Percentiles rank a stretch among this genome's conserved stretches.
Conservation (phyloP, 2,113 vertebrate species). For the Leiothrix lutea region DNA sequence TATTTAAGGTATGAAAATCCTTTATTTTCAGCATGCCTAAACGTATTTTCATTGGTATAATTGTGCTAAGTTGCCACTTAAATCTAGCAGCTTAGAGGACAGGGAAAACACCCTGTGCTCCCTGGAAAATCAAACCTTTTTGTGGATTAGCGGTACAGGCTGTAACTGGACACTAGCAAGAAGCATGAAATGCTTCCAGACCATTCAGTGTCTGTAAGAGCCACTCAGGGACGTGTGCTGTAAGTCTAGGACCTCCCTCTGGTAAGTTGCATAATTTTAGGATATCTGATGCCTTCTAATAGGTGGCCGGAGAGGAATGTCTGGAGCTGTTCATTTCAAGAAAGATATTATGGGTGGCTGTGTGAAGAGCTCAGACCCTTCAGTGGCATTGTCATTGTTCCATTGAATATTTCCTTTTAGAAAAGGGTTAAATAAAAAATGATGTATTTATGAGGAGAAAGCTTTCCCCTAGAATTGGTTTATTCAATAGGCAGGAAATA, state of each 20-base stretch:
- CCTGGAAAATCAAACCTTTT: neutral
- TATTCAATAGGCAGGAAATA: neutral
- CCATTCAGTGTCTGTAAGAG: neutral
- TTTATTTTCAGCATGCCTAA: neutral
- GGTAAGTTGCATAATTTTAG: neutral
- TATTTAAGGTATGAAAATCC: neutral
- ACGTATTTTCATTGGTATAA: neutral
- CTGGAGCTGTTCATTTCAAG: neutral
- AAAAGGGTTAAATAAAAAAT: neutral
- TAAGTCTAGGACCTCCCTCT: neutral
- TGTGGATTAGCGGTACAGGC: accelerated
- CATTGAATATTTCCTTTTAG: neutral
- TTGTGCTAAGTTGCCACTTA: neutral
- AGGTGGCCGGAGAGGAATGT: neutral
- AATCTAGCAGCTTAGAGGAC: neutral
- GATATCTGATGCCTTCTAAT: neutral
- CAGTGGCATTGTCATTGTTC: neutral
- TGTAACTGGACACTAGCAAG: neutral
- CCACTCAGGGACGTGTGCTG: neutral
- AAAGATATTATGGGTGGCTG: neutral
- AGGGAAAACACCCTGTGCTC: neutral
- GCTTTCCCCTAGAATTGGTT: neutral
- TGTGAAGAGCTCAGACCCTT: neutral
- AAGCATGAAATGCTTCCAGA: neutral
- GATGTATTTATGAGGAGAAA: neutral